Base-by-base conservation (phyloP, 1,140 invertebrate species). In the Drosophila rufa region DNA sequence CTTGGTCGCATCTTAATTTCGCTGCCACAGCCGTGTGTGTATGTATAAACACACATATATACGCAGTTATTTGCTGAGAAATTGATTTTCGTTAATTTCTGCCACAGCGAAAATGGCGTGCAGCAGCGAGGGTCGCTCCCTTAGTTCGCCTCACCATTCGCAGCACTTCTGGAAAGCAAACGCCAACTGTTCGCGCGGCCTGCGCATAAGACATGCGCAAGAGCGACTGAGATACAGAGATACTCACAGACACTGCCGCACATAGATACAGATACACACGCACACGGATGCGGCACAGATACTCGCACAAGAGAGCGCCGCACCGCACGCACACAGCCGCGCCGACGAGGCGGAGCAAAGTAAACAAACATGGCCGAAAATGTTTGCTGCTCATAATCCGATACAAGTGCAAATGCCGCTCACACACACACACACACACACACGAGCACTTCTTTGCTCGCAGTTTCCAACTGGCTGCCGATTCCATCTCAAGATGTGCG, bases 351-450 rank as follows among this genome's bases (percentile, higher is more conserved):
- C 91, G 91, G 91, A 92, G 91, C 91, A 80, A 92, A 92, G 91
- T 89, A 92, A 92, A 92, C 91, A 92, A 92, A 92, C 86, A 92
- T 92, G 91, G 91, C 91, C 91, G 91, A 92, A 92, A 92, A 92
- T 92, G 82, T 92, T 92, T 92, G 86, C 71, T 87, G 81, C 80
- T 87, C 89, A 91, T 89, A 91, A 89, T 87, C 89, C 82, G 89
- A 91, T 91, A 91, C 87, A 89, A 84, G 85, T 80, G 87, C 87
- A 83, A 83, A 90, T 82, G 77, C 84, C 57, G 19, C 74, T 50
- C 62, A 69, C 42, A 61, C 51, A 45, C 33, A 69, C 42, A 61
- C 51, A 45, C 33, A 69, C 42, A 59, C 25, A 30, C 30, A 42
- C 33, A 46, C 17, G 38, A 19, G 25, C 55, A 45, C 47, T 45